A percentile compares a stretch with the other conserved stretches of the same genome.
phyloP scores from a whole-genome alignment of 2,888 invertebrate species.

The Sinohyriopsis cumingii region DNA sequence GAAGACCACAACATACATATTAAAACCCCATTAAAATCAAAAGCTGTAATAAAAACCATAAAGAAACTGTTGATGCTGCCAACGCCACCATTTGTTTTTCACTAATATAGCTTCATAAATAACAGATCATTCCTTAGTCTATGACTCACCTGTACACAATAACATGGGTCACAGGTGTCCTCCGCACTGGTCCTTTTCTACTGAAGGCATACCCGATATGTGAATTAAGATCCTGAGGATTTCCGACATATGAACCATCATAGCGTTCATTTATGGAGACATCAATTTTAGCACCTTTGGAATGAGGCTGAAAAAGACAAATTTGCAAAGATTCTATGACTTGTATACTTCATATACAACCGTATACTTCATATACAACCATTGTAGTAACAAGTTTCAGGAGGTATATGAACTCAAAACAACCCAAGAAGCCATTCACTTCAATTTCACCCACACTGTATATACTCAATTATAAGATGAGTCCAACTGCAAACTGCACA shows the following conservation, averaged over 20 bases:
- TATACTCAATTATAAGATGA: too few relatives aligned
- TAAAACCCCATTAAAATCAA: neutral
- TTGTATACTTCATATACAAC: neutral
- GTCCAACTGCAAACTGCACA: too few relatives aligned
- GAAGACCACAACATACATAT: too few relatives aligned
- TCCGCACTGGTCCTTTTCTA: slow-evolving; percentile 81
- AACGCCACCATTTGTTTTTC: neutral
- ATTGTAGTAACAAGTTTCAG: neutral
- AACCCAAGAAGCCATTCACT: neutral
- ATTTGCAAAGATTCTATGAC: too few relatives aligned
- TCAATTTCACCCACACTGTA: too few relatives aligned
- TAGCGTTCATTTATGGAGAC: slow-evolving; percentile 95
- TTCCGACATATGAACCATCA: slow-evolving; percentile 95
- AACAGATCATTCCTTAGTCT: neutral
- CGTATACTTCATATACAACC: neutral
- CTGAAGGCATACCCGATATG: slow-evolving; percentile 78
- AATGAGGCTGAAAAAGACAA: slow-evolving; percentile 60
- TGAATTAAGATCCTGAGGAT: slow-evolving; percentile 77
- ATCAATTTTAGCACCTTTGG: slow-evolving; percentile 86
- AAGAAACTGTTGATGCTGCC: neutral
- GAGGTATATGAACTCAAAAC: neutral
- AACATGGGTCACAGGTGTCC: slow-evolving; percentile 85
- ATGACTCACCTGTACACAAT: slow-evolving; percentile 79
- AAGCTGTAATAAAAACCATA: neutral
- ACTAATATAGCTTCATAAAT: neutral